phyloP scores from a whole-genome alignment of 2,797 vertebrate species.

The Buphagus erythrorhynchus region DNA sequence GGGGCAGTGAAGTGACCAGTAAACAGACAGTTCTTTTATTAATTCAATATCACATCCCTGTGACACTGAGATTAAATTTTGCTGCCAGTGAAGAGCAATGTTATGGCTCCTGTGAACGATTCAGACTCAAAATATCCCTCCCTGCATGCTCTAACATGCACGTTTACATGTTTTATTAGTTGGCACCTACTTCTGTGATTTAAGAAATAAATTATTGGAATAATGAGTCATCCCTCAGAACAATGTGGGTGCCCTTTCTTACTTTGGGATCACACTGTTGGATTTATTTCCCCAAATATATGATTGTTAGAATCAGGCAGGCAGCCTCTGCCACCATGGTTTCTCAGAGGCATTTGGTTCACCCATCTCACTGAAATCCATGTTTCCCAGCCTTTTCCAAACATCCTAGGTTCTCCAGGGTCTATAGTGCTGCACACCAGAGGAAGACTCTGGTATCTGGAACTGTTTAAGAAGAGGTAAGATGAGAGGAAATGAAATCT shows the following conservation, averaged over 20 bases:
- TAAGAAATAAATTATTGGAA: background rate
- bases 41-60: background rate
- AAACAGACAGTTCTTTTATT: background rate
- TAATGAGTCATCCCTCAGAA: background rate
- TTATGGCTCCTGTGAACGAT: background rate
- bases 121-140: background rate
- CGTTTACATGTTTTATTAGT: background rate
- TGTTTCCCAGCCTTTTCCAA: background rate
- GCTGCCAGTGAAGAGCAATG: background rate
- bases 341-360: background rate
- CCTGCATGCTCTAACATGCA: background rate
- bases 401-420: background rate
- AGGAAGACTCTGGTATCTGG: background rate
- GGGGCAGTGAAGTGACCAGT: background rate
- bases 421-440: background rate
- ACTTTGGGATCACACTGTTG: background rate
- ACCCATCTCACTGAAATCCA: background rate
- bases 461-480: background rate
- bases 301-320: background rate
- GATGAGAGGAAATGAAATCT: background rate
- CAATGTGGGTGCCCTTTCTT: background rate
- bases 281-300: background rate
- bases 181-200: background rate
- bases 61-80: constrained; percentile 16
- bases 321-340: background rate